Evolutionary conservation across 2,797 vertebrate species (phyloP).

Genomic region (Huso huso): DNA sequence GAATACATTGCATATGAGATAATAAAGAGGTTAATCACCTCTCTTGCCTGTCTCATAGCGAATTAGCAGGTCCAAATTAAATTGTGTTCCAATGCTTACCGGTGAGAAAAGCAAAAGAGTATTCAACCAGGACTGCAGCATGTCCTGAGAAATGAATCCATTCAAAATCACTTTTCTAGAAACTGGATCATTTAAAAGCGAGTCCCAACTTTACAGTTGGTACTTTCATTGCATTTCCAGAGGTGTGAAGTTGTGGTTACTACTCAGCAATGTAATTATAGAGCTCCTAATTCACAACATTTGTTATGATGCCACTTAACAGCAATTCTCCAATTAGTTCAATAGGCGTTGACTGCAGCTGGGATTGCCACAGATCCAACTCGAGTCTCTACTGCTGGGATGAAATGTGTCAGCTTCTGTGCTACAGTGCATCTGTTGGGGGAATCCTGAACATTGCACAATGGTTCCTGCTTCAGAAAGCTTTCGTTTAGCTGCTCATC

Average conservation of each 20-base stretch:
- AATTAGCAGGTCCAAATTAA: not conserved
- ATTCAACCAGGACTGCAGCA: too few relatives aligned
- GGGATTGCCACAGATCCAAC: not conserved
- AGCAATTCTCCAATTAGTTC: not conserved
- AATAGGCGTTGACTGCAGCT: not conserved
- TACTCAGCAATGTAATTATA: not conserved
- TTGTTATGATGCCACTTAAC: not conserved
- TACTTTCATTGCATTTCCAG: too few relatives aligned
- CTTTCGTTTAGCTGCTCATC: too few relatives aligned
- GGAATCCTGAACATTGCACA: too few relatives aligned
- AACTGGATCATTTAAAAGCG: too few relatives aligned
- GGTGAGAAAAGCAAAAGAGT: not conserved
- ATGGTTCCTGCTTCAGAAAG: too few relatives aligned
- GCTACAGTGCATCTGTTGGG: too few relatives aligned
- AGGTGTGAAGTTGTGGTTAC: too few relatives aligned
- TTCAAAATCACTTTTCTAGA: too few relatives aligned
- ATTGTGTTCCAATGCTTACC: not conserved
- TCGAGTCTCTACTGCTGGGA: not conserved
- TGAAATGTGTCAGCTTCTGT: too few relatives aligned
- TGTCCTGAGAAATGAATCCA: too few relatives aligned
- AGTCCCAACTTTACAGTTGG: too few relatives aligned
- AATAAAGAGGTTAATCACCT: not conserved
- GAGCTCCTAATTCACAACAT: not conserved
- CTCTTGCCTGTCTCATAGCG: not conserved
- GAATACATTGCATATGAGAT: not conserved